Evolutionary conservation across 2,888 invertebrate genomes (phyloP).

Genomic region (Alloscopus bannaensis): DNA sequence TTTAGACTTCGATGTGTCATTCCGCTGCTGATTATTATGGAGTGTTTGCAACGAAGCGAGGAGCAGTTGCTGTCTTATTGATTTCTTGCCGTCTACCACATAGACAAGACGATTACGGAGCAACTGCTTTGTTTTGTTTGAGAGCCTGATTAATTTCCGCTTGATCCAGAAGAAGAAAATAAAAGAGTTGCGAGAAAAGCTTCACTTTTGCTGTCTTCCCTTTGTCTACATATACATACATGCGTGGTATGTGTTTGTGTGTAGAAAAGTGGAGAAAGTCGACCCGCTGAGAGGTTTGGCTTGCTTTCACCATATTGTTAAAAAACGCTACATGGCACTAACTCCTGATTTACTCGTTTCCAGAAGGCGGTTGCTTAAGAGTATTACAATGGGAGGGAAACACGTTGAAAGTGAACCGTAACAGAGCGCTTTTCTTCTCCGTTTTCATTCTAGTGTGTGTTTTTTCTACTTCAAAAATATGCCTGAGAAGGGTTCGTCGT

Average conservation of each 20-base stretch:
- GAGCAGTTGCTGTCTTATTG: slow-evolving; percentile 47
- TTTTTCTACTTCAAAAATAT: no score
- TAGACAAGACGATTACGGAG: slow-evolving; percentile 33
- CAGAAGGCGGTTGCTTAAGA: background rate
- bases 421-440: no score
- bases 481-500: slow-evolving; percentile 39
- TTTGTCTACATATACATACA: background rate
- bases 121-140: slow-evolving; percentile 55
- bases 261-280: slow-evolving; percentile 27
- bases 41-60: slow-evolving; percentile 42
- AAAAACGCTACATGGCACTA: background rate
- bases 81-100: slow-evolving; percentile 45
- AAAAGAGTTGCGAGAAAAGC: slow-evolving; percentile 28
- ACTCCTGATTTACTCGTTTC: slow-evolving; percentile 9
- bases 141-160: slow-evolving; percentile 63
- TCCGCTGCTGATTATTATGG: slow-evolving; percentile 47
- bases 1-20: slow-evolving; percentile 51
- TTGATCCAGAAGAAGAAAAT: slow-evolving; percentile 41
- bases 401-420: no score
- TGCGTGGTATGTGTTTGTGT: no score
- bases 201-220: slow-evolving; percentile 1
- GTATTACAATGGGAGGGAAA: background rate
- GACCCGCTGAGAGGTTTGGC: slow-evolving; percentile 42
- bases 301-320: slow-evolving; percentile 13
- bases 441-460: no score